Percentiles rank a stretch among this genome's conserved stretches.
Conservation (phyloP, 2,797 vertebrate genomes). For the Sarcoramphus papa region DNA sequence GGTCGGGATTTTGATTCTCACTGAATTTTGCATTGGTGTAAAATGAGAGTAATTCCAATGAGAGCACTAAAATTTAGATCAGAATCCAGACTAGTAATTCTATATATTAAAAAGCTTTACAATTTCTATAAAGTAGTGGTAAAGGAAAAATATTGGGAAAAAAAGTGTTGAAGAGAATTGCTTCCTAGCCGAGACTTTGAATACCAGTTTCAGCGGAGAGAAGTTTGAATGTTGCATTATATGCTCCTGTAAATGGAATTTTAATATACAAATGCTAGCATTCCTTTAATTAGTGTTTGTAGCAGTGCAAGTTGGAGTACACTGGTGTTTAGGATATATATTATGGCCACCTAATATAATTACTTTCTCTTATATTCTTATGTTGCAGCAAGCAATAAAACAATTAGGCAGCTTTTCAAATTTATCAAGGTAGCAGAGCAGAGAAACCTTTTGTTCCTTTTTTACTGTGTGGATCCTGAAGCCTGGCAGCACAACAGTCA, state of each 20-base stretch:
- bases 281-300: constrained; percentile 49
- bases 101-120: background rate
- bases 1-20: background rate
- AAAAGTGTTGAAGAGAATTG: constrained; percentile 9
- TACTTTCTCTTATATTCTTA: constrained; percentile 17
- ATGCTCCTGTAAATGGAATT: constrained; percentile 17
- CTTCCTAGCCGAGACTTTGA: constrained; percentile 19
- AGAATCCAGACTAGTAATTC: background rate
- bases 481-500: background rate
- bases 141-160: background rate
- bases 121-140: background rate
- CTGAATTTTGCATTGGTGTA: background rate
- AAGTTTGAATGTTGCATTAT: constrained; percentile 49
- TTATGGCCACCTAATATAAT: constrained; percentile 22
- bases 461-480: background rate
- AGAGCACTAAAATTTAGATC: background rate
- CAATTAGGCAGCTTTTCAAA: constrained; percentile 33
- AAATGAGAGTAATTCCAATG: background rate
- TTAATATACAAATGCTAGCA: constrained; percentile 31
- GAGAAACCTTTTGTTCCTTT: constrained; percentile 35
- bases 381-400: constrained; percentile 27
- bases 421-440: constrained; percentile 14
- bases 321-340: constrained; percentile 8
- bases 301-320: constrained; percentile 8
- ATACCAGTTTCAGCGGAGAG: constrained; percentile 25